A percentile compares a stretch with the other conserved stretches of the same genome.
Evolutionary conservation across 2,797 vertebrate genomes (phyloP).

Genomic region (Cossypha niveicapilla): DNA sequence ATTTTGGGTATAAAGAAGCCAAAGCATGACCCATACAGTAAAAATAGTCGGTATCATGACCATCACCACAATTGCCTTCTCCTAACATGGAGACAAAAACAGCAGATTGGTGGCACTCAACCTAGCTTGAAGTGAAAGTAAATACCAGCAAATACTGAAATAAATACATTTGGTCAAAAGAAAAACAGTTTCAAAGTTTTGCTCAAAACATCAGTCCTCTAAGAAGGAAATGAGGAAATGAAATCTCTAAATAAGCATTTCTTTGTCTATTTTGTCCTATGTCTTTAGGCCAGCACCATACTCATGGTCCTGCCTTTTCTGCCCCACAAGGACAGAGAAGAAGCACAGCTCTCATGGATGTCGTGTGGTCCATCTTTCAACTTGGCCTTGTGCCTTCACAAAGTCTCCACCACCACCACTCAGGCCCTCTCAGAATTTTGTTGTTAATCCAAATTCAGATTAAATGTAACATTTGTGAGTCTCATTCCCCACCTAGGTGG

Average conservation of each 20-base stretch:
- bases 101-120: neutral
- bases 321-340: neutral
- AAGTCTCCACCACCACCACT: neutral
- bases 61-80: neutral
- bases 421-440: neutral
- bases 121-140: neutral
- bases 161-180: neutral
- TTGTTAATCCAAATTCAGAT: neutral
- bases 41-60: neutral
- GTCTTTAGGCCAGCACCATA: neutral
- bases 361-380: neutral
- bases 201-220: neutral
- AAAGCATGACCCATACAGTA: conserved; percentile 1
- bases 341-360: neutral
- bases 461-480: neutral
- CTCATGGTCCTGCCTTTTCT: neutral
- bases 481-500: neutral
- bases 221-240: neutral
- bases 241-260: neutral
- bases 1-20: conserved; percentile 16
- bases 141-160: neutral
- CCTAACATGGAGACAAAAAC: neutral
- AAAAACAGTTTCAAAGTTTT: neutral
- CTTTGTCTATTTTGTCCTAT: neutral
- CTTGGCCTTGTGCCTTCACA: neutral